Evolutionary conservation across 2,113 vertebrate species (phyloP).

Genomic region (Excalfactoria chinensis): DNA sequence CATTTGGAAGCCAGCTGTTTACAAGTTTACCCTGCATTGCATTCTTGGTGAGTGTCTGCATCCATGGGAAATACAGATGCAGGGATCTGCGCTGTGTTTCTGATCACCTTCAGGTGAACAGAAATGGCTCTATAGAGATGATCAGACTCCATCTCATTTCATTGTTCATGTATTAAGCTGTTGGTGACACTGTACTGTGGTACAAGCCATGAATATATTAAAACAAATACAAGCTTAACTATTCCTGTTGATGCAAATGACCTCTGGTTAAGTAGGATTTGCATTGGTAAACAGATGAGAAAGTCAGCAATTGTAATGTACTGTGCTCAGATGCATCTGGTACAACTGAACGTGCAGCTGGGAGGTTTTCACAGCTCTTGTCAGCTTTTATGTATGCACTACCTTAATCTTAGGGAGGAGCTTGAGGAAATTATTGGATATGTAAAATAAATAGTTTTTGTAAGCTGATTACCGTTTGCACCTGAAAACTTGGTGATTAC

Average conservation of each 20-base stretch:
- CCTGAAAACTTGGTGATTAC: background rate
- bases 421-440: background rate
- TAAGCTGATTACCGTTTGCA: background rate
- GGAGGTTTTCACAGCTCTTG: background rate
- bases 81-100: background rate
- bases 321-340: rapidly evolving
- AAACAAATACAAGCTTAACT: background rate
- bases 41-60: background rate
- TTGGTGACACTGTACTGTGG: background rate
- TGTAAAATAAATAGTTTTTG: background rate
- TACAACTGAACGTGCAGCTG: background rate
- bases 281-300: background rate
- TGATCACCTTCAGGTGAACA: background rate
- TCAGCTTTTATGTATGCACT: background rate
- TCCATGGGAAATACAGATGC: background rate
- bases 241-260: background rate
- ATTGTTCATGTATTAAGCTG: background rate
- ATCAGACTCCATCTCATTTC: background rate
- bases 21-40: background rate
- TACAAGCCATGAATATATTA: background rate
- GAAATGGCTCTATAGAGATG: background rate
- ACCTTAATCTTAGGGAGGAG: background rate
- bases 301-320: background rate
- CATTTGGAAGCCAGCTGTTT: background rate
- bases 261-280: background rate